Evolutionary conservation across 2,797 vertebrate species (phyloP).

Genomic region (Gallinago stenura): DNA sequence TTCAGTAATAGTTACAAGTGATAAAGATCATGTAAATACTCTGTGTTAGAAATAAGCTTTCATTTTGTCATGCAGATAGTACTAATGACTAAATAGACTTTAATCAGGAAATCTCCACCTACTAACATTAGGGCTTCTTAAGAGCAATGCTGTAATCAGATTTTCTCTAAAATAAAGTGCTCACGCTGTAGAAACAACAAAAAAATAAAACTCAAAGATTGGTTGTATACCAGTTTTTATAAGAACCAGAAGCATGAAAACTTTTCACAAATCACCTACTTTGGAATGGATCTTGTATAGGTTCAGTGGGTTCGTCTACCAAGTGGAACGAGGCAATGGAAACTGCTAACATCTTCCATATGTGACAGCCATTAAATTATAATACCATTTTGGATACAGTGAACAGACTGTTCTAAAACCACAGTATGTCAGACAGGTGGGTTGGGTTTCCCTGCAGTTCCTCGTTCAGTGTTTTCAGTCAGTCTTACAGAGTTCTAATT

Average conservation of each 20-base stretch:
- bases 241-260: conserved; percentile 58
- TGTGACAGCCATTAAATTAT: conserved; percentile 40
- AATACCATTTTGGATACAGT: conserved; percentile 4
- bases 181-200: not conserved
- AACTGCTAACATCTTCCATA: conserved; percentile 62
- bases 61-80: conserved; percentile 63
- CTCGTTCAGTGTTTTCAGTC: not conserved
- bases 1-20: conserved; percentile 73
- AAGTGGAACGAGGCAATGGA: conserved; percentile 55
- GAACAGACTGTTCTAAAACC: conserved; percentile 18
- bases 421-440: not conserved
- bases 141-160: not conserved
- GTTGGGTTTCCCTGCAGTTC: not conserved
- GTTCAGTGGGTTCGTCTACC: conserved; percentile 45
- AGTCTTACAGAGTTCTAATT: not conserved
- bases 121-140: not conserved
- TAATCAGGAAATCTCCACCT: conserved; percentile 26
- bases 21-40: conserved; percentile 80
- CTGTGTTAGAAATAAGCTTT: conserved; percentile 60
- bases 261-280: conserved; percentile 55
- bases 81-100: conserved; percentile 54
- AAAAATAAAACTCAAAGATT: not conserved
- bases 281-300: conserved; percentile 31
- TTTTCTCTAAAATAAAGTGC: not conserved
- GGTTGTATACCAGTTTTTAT: conserved; percentile 15